Percentiles rank a stretch among this genome's conserved stretches.
Conservation (phyloP, 2,113 vertebrate species). For the Macrotis lagotis region DNA sequence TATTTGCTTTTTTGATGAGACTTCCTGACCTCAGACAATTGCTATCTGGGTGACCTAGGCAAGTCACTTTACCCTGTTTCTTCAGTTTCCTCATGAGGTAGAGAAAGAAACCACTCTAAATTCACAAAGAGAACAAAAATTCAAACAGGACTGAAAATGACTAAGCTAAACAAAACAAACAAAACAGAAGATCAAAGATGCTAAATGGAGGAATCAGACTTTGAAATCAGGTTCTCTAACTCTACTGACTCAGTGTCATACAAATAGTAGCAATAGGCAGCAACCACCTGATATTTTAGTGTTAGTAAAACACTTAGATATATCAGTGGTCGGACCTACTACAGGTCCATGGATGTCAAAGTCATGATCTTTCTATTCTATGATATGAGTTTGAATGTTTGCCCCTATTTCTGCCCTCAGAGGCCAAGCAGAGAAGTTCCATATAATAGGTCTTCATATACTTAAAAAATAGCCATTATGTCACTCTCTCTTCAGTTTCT, state of each 20-base stretch:
- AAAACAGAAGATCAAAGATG: background rate
- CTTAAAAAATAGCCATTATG: background rate
- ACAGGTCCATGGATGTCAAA: background rate
- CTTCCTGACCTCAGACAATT: constrained; percentile 46
- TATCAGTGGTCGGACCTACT: background rate
- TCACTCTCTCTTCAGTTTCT: background rate
- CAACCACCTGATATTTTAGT: background rate
- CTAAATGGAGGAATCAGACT: background rate
- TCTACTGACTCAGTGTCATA: background rate
- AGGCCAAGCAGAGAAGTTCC: background rate
- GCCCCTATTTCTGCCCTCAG: background rate
- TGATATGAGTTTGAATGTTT: background rate
- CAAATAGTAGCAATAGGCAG: background rate
- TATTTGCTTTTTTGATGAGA: too few relatives aligned
- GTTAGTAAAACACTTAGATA: background rate
- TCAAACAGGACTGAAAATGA: background rate
- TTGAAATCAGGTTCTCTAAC: background rate
- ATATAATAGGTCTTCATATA: background rate
- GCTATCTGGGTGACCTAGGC: constrained; percentile 21
- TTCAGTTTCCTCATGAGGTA: background rate
- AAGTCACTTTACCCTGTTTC: constrained; percentile 47
- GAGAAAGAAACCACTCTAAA: background rate
- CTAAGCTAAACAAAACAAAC: background rate
- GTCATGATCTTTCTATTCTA: accelerated
- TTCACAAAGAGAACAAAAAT: background rate